A percentile compares a stretch with the other conserved stretches of the same genome.
Conservation (phyloP, 1,140 invertebrate species). For the Chionoecetes opilio region DNA sequence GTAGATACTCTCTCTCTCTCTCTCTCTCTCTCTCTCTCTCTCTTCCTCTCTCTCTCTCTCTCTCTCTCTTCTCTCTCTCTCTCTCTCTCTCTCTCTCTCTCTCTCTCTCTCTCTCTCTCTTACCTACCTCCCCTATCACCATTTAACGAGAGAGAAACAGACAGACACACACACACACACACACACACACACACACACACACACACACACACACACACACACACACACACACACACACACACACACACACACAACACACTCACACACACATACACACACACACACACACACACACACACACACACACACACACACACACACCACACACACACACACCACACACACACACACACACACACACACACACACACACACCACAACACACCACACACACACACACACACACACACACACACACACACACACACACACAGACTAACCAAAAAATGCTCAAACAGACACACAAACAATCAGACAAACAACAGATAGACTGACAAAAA, state of each 20-base stretch:
- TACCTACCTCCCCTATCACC: not conserved
- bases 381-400: conserved; percentile 16
- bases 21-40: conserved; percentile 48
- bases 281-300: no score
- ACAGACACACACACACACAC: conserved; percentile 5
- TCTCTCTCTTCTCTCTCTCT: conserved; percentile 55
- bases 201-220: conserved; percentile 18
- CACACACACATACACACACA: no score
- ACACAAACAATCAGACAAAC: not conserved
- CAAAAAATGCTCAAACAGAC: not conserved
- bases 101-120: not conserved
- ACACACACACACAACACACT: not conserved
- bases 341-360: not conserved
- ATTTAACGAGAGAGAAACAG: no score
- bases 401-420: conserved; percentile 18
- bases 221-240: not conserved
- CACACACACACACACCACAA: conserved; percentile 18
- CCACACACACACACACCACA: not conserved
- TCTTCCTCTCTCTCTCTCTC: conserved; percentile 50
- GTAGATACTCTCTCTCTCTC: not conserved
- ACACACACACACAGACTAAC: not conserved
- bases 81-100: conserved; percentile 39
- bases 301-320: no score
- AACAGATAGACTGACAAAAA: not conserved
- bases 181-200: conserved; percentile 18